A percentile compares a stretch with the other conserved stretches of the same genome.
Evolutionary conservation across 1,140 invertebrate species (phyloP).

Genomic region (Pentalonia nigronervosa): DNA sequence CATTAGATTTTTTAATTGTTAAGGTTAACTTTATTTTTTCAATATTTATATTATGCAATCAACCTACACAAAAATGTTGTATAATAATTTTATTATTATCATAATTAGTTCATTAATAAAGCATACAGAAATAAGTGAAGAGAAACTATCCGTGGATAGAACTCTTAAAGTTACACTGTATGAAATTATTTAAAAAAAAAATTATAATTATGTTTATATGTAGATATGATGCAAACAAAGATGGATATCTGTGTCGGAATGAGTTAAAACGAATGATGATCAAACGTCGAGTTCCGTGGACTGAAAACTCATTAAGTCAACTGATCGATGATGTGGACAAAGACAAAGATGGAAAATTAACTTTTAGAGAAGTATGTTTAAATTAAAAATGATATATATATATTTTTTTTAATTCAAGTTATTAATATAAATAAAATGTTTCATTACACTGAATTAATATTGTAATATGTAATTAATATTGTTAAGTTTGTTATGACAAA

Average conservation of each 20-base stretch:
- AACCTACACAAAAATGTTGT: too few species aligned
- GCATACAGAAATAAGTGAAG: too few species aligned
- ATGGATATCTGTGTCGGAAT: constrained; percentile 41
- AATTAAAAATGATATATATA: neutral
- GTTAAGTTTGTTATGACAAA: constrained; percentile 48
- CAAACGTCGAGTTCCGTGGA: constrained; percentile 39
- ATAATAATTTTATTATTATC: too few species aligned
- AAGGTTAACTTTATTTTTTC: too few species aligned
- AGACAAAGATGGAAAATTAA: constrained; percentile 46
- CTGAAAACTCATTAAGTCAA: constrained; percentile 47
- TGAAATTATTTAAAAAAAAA: neutral
- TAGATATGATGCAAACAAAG: constrained; percentile 44
- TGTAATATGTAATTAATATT: neutral
- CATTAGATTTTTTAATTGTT: too few species aligned
- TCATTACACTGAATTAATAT: neutral
- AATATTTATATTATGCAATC: too few species aligned
- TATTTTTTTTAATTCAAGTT: neutral
- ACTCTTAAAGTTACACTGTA: neutral
- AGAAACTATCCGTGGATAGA: neutral
- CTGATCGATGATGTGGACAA: constrained; percentile 25
- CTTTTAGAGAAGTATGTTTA: constrained; percentile 45
- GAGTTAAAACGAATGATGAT: constrained; percentile 54
- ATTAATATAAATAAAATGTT: neutral
- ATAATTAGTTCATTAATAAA: too few species aligned
- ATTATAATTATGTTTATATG: neutral